These are phyloP conservation scores for Platycercus adscitus DNA, from an alignment of 2,113 vertebrate species.

Conservation along the genomic window DNA sequence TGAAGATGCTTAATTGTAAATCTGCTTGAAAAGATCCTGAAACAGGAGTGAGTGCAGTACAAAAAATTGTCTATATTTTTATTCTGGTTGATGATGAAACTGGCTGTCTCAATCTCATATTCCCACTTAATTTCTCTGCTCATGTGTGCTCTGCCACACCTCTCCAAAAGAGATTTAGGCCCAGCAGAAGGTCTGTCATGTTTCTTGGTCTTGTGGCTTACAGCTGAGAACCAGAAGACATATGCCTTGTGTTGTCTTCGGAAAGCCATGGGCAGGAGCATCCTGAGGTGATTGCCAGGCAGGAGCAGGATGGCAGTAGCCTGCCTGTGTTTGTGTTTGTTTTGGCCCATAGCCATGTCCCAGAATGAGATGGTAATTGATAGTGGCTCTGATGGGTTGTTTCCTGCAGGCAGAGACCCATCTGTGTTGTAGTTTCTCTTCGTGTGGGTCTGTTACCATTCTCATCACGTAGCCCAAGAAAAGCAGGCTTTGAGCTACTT, in stretches of 20 bases:
- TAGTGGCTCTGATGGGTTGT: neutral
- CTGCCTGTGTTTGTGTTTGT: neutral
- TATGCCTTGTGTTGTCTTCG: neutral
- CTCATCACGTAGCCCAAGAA: neutral
- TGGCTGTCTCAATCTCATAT: neutral
- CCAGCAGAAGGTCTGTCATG: neutral
- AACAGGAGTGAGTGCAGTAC: neutral
- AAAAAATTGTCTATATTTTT: neutral
- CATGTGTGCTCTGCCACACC: neutral
- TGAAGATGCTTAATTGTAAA: neutral
- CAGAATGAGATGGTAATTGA: neutral
- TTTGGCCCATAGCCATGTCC: neutral
- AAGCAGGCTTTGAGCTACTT: neutral
- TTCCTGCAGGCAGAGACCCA: neutral
- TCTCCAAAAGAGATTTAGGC: neutral
- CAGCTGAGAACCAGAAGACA: neutral
- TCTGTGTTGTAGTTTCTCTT: neutral
- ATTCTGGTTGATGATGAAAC: neutral
- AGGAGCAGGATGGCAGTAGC: neutral
- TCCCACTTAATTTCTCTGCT: neutral
- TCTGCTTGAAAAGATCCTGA: neutral
- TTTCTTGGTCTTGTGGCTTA: neutral
- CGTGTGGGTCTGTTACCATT: rapidly evolving
- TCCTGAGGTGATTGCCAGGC: neutral
- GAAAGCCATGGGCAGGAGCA: neutral